Percentiles rank a stretch among this genome's conserved stretches.
These are phyloP conservation scores for Drosophila ogumai DNA, from an alignment of 1,140 invertebrate genomes.

Conservation along the genomic window DNA sequence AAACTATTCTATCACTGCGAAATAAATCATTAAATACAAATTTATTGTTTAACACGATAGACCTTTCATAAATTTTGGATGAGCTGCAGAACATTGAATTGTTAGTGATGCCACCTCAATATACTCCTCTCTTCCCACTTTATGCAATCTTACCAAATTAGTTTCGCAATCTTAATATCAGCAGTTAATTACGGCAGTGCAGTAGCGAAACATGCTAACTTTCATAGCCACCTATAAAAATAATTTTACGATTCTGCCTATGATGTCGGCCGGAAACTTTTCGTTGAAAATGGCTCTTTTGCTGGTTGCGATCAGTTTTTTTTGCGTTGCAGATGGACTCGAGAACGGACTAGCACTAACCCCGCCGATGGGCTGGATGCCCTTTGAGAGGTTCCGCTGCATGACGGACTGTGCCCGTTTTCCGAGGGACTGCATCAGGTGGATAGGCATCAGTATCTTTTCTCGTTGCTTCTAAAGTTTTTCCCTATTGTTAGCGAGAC, in stretches of 20 bases:
- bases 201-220: neutral
- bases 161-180: neutral
- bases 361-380: conserved; percentile 95
- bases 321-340: conserved; percentile 82
- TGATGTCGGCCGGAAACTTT: neutral
- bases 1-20: neutral
- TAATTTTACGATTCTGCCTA: neutral
- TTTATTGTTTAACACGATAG: neutral
- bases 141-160: conserved; percentile 2
- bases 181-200: neutral
- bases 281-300: neutral
- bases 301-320: neutral
- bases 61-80: neutral
- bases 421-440: conserved; percentile 97
- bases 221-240: neutral
- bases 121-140: neutral
- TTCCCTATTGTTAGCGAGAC: conserved; percentile 89
- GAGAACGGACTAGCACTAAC: conserved; percentile 93
- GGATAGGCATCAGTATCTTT: conserved; percentile 52
- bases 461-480: neutral
- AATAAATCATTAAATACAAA: neutral
- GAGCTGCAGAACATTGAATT: neutral
- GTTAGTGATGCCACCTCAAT: neutral
- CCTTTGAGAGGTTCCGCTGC: conserved; percentile 96
- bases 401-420: conserved; percentile 96